Conservation (phyloP, 2,113 vertebrate species). For the Phoxinus phoxinus region DNA sequence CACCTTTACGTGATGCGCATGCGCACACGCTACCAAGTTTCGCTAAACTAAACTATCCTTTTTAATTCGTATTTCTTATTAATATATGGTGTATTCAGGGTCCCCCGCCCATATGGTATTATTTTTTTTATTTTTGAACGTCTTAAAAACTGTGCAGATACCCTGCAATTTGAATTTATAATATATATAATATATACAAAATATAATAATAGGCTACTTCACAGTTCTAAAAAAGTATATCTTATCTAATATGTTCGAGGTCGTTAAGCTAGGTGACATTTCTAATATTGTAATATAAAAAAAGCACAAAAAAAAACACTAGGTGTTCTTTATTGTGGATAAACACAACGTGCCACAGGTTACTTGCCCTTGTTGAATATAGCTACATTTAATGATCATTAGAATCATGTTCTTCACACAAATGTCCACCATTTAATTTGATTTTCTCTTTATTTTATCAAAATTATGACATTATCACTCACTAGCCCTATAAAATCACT, state of each 20-base stretch:
- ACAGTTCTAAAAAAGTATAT: background rate
- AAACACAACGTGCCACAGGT: no score
- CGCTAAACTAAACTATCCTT: background rate
- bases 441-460: background rate
- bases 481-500: no score
- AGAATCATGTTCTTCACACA: background rate
- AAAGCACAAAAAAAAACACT: background rate
- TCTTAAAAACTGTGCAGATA: no score
- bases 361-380: background rate
- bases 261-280: background rate
- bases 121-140: no score
- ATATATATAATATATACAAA: no score
- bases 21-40: background rate
- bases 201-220: no score
- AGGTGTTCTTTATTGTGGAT: background rate
- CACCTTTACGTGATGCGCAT: slow-evolving; percentile 4
- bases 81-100: background rate
- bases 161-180: no score
- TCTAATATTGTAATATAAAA: background rate
- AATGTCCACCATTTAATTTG: background rate
- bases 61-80: background rate
- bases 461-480: background rate
- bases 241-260: background rate
- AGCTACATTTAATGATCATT: background rate
- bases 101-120: no score